A percentile compares a stretch with the other conserved stretches of the same genome.
phyloP scores from a whole-genome alignment of 2,797 vertebrate genomes.

The Onychomys arenicola region DNA sequence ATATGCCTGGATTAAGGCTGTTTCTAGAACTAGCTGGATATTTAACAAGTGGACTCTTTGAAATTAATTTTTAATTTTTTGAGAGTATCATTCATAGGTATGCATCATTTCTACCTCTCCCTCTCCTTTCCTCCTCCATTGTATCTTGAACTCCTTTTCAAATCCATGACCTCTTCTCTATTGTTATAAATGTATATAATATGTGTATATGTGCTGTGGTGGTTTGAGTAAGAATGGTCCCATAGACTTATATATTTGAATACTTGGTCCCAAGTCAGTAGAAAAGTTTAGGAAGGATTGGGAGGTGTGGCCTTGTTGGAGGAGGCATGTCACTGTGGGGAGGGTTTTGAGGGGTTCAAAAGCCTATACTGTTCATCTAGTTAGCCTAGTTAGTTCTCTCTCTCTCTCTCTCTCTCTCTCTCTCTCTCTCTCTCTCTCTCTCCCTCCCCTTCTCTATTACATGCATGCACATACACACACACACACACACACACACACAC shows the following conservation, averaged over 20 bases:
- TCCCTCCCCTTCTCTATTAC: too few species aligned
- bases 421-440: background rate
- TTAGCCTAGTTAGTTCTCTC: background rate
- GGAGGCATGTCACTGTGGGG: background rate
- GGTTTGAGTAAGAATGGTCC: background rate
- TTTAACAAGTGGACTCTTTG: background rate
- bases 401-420: background rate
- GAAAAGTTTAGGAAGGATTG: background rate
- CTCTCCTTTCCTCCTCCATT: background rate
- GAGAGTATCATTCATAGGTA: background rate
- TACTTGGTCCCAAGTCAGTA: background rate
- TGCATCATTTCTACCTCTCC: background rate
- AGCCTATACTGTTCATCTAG: background rate
- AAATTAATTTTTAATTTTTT: background rate
- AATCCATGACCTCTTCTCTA: background rate
- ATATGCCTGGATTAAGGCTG: background rate
- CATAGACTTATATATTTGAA: background rate
- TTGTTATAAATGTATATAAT: background rate
- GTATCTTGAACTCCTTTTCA: background rate
- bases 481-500: too few species aligned
- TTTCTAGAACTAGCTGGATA: background rate
- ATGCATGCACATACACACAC: too few species aligned
- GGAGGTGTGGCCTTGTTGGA: background rate
- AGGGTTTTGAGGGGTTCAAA: background rate
- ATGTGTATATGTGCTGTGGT: background rate